Evolutionary conservation across 2,888 invertebrate genomes (phyloP), one percentile per base, ranked within the genome.

Genomic region (Cynaeus angustus): DNA sequence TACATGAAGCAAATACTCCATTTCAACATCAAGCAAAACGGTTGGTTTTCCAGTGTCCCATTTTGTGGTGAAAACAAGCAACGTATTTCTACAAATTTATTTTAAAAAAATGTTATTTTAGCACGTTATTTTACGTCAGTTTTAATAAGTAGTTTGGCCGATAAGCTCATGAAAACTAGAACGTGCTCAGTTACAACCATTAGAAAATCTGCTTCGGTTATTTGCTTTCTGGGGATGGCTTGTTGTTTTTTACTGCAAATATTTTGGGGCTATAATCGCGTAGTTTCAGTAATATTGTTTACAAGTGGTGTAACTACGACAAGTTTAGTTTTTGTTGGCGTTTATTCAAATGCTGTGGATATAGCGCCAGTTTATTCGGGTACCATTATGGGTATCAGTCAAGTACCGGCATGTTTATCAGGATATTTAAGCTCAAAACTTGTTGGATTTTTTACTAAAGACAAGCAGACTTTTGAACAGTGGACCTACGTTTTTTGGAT

Each of bases 401-500:
- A 43, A 10, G 7, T 43, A 1, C 43, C 43, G 3, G 43, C 3
- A 13, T 1, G 10, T 12, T 2, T 43, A 12, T 10, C 12, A 13
- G 43, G 43, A 12, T 13, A 43, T 13, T n/a, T 43, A 10, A 12
- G 10, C 13, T 10, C 13, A 13, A 12, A 43, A 10, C 1, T 43
- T 12, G 43, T 43, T 6, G 43, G 10, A 10, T 7, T 43, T 13
- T 10, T 43, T 10, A 43, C 43, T 6, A 43, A 43, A 12, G 12
- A 43, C 1, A 37, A 37, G 3, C 37, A 37, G n/a, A n/a, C 9
- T 8, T 37, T 37, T 7, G 37, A 37, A 7, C 43, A 43, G 12
- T 43, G 43, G 43, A 1, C 43, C 3, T 43, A n/a, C 13, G 7
- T 43, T 43, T 43, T 43, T 7, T 43, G 43, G 43, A 43, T 10